A percentile compares a stretch with the other conserved stretches of the same genome.
These are phyloP conservation scores for Andrena flavipes DNA, from an alignment of 2,888 invertebrate genomes.

Conservation along the genomic window DNA sequence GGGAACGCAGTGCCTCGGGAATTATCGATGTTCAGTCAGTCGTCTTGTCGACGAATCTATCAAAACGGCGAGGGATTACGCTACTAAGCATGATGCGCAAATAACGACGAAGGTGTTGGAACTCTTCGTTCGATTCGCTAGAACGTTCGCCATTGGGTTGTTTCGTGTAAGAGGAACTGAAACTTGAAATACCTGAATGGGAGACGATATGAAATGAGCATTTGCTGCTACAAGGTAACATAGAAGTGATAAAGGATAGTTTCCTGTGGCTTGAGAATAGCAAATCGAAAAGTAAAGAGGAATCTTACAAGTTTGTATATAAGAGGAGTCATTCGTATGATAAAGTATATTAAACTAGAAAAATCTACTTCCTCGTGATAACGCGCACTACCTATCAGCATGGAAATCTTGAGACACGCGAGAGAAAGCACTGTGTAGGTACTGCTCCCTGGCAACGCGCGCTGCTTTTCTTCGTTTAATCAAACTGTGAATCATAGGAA, in stretches of 20 bases:
- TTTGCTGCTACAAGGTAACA: background rate
- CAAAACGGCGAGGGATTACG: background rate
- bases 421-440: background rate
- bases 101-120: background rate
- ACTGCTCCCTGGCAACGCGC: too few species aligned
- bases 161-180: background rate
- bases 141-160: background rate
- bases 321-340: too few species aligned
- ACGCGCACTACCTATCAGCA: background rate
- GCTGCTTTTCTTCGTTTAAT: background rate
- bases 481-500: background rate
- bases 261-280: background rate
- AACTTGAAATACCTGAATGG: slow-evolving; percentile 1
- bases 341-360: too few species aligned
- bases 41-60: background rate
- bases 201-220: background rate
- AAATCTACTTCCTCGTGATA: slow-evolving; percentile 1
- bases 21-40: slow-evolving; percentile 20
- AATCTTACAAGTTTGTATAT: background rate
- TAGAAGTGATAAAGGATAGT: background rate
- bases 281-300: slow-evolving; percentile 5
- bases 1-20: slow-evolving; percentile 41
- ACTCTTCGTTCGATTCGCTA: too few species aligned
- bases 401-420: background rate
- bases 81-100: background rate